Base-by-base conservation (phyloP, 2,797 vertebrate species). In the Cirrhinus molitorella region DNA sequence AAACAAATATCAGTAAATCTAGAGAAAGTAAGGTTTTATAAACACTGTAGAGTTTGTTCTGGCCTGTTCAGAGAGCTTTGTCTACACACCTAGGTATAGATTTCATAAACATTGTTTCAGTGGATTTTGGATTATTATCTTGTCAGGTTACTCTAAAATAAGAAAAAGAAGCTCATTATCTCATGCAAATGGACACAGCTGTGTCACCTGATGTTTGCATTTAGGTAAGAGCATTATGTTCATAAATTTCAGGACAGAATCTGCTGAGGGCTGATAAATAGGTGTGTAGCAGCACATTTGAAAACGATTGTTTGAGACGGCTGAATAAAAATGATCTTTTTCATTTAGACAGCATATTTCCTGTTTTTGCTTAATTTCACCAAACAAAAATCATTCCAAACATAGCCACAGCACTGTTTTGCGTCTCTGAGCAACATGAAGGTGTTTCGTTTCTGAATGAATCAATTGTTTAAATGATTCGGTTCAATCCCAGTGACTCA, bases 191-290 rank as follows among this genome's bases (percentile, higher is more conserved):
- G 7, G 11, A 53, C 28, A 74, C 19, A 51, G 25, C 23, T 74
- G 45, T 51, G 70, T 51, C 31, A 34, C 49, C 71, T 34, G 49
- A n/a, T 55, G 31, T 74, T 55, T 74, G 9, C 28, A 74, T 55
- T 74, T 55, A 21, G 31, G 23, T 21, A 19, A 51, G 10, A 72
- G 28, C 49, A 17, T 14, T 74, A 23, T 75, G 28, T 25, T 43
- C 9, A 59, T 17, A 1, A 23, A 25, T 75, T 43, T 51, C 4
- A 74, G 5, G 47, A n/a, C 12, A 51, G 5, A 53, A 53, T 53
- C 63, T 65, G 17, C 7, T 8, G 16, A 5, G 17, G 31, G 28
- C 3, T 12, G 34, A 66, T 40, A 37, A 65, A 21, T 34, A 51
- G 3, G 31, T 73, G 5, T 34, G 25, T 21, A 51, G 25, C 25